Conservation (phyloP, 2,888 invertebrate genomes). For the Pharmacophagus antenor region DNA sequence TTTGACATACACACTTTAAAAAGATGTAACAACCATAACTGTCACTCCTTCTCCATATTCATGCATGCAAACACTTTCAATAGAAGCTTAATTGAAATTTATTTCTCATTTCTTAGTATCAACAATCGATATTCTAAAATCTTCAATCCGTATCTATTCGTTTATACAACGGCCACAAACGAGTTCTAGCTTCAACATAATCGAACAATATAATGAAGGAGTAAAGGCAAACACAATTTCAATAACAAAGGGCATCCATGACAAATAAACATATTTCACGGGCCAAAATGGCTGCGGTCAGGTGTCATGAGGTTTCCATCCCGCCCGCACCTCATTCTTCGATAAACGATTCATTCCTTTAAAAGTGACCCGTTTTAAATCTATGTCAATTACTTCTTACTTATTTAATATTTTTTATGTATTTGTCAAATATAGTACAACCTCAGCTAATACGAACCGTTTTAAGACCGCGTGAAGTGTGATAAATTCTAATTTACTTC, state of each 20-base stretch:
- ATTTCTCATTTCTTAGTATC: constrained; percentile 80
- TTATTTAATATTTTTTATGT: not conserved
- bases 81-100: constrained; percentile 79
- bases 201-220: constrained; percentile 80
- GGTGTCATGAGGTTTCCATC: constrained; percentile 68
- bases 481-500: not conserved
- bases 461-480: not conserved
- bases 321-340: constrained; percentile 57
- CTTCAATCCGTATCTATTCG: constrained; percentile 65
- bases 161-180: constrained; percentile 72
- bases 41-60: constrained; percentile 47
- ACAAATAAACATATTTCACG: constrained; percentile 81
- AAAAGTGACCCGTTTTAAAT: constrained; percentile 59
- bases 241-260: constrained; percentile 78
- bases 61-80: constrained; percentile 62
- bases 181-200: constrained; percentile 72
- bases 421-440: not conserved
- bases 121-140: constrained; percentile 80
- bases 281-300: constrained; percentile 80
- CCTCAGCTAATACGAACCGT: not conserved
- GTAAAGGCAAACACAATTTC: constrained; percentile 80
- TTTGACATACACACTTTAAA: constrained; percentile 39
- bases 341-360: constrained; percentile 75
- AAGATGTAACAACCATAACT: constrained; percentile 72
- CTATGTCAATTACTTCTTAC: constrained; percentile 37